phyloP scores from a whole-genome alignment of 2,888 invertebrate species.

The Thereva unica region DNA sequence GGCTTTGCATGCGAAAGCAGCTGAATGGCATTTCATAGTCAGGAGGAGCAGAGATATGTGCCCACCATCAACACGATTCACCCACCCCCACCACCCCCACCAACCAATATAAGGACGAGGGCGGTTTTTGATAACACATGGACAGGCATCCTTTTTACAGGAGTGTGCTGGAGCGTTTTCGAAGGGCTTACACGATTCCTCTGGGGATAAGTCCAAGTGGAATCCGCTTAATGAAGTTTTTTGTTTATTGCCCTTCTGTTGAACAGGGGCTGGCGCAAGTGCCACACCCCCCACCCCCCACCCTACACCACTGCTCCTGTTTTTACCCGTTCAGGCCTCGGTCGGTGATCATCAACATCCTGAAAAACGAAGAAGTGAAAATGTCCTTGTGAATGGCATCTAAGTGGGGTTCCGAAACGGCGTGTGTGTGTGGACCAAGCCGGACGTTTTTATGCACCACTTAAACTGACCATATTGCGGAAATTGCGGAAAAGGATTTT shows the following conservation, averaged over 20 bases:
- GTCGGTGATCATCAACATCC: not conserved
- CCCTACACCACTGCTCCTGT: too few relatives aligned
- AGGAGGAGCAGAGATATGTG: constrained; percentile 2
- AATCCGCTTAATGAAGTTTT: constrained; percentile 35
- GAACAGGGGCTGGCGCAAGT: not conserved
- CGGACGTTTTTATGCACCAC: constrained; percentile 12
- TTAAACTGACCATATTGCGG: constrained; percentile 25
- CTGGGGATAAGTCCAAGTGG: constrained; percentile 30
- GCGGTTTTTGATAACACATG: constrained; percentile 27
- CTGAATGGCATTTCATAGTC: not conserved
- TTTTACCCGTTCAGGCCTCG: not conserved
- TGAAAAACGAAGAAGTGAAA: constrained; percentile 21
- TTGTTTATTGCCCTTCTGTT: constrained; percentile 26
- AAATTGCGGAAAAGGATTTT: constrained; percentile 13
- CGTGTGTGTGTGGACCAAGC: not conserved
- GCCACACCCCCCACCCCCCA: too few relatives aligned
- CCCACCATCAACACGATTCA: not conserved
- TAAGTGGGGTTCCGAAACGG: not conserved
- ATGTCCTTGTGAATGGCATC: constrained; percentile 26
- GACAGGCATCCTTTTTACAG: constrained; percentile 13
- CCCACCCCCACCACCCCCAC: too few relatives aligned
- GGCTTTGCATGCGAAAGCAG: constrained; percentile 27
- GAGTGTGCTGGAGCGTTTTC: constrained; percentile 25
- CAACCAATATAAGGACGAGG: not conserved
- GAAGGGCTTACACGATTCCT: constrained; percentile 24